A percentile compares a stretch with the other conserved stretches of the same genome.
These are phyloP conservation scores for Corythornis cristatus DNA, from an alignment of 2,113 vertebrate species.

Conservation along the genomic window DNA sequence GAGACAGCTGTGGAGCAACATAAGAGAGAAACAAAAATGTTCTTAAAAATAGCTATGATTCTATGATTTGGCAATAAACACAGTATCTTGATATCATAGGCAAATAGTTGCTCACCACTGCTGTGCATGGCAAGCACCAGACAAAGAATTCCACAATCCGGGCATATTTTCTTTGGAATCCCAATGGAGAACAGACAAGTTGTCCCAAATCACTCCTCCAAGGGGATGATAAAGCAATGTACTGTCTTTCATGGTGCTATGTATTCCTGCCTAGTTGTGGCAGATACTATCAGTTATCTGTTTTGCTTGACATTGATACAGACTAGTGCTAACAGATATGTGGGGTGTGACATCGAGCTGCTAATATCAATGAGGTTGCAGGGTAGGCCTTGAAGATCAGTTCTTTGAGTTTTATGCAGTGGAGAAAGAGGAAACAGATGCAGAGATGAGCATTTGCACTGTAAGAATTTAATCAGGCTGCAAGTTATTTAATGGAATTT, in stretches of 20 bases:
- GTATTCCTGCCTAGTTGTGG: constrained; percentile 5
- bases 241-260: not conserved
- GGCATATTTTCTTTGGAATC: not conserved
- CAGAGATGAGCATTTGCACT: not conserved
- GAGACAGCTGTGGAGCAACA: not conserved
- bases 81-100: not conserved
- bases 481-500: not conserved
- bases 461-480: not conserved
- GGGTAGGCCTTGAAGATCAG: not conserved
- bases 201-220: not conserved
- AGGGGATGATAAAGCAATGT: not conserved
- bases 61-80: not conserved
- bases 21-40: not conserved
- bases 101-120: not conserved
- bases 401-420: not conserved
- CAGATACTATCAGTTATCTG: constrained; percentile 11
- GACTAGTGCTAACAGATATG: not conserved
- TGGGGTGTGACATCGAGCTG: constrained; percentile 6
- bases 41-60: not conserved
- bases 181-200: not conserved
- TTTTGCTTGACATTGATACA: constrained; percentile 21
- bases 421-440: not conserved
- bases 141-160: not conserved
- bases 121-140: not conserved
- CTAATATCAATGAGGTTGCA: constrained; percentile 26